These are phyloP conservation scores for Suricata suricatta DNA, from an alignment of 2,113 vertebrate genomes.

Conservation along the genomic window DNA sequence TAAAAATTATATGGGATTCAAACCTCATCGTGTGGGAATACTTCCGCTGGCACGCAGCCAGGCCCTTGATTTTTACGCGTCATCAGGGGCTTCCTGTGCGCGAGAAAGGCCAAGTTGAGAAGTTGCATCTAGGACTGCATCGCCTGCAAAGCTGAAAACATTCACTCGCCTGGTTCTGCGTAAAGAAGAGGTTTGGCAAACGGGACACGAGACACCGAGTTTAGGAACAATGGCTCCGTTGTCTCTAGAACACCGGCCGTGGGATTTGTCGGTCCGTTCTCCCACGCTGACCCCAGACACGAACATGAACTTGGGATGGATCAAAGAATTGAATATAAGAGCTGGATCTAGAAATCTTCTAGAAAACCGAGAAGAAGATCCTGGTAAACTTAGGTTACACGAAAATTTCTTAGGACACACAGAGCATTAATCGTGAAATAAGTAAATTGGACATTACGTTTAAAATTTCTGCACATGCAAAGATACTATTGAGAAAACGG, in stretches of 20 bases:
- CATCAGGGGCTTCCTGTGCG: not conserved
- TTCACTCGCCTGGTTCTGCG: not conserved
- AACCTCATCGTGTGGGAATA: not conserved
- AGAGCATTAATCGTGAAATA: not conserved
- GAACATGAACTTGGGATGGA: not conserved
- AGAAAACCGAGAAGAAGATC: not conserved
- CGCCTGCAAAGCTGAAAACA: not conserved
- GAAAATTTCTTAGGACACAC: not conserved
- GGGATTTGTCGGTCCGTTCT: not conserved
- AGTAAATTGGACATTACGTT: not conserved
- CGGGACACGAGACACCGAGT: not conserved
- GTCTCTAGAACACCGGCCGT: not conserved
- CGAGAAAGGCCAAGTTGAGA: not conserved
- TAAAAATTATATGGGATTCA: not conserved
- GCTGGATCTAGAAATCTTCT: not conserved
- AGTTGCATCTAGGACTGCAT: not conserved
- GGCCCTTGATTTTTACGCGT: too few species aligned
- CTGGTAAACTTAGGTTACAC: not conserved
- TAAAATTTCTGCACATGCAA: not conserved
- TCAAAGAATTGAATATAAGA: not conserved
- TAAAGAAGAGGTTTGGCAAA: not conserved
- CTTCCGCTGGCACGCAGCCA: not conserved
- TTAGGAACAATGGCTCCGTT: not conserved
- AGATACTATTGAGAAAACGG: not conserved
- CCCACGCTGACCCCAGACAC: not conserved